phyloP scores from a whole-genome alignment of 2,113 vertebrate genomes.

The Acanthisitta chloris region DNA sequence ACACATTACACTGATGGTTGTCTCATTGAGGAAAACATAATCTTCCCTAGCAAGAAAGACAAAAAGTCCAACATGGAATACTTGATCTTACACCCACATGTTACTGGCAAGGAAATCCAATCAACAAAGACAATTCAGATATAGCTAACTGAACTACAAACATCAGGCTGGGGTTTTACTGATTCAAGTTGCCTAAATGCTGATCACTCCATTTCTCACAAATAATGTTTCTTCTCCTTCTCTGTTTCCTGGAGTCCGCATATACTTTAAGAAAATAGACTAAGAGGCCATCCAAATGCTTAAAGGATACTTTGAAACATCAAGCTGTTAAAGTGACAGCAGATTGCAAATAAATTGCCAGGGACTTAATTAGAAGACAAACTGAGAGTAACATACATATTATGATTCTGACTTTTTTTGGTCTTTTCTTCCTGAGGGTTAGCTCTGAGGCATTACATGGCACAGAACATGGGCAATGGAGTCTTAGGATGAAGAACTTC shows the following conservation, averaged over 20 bases:
- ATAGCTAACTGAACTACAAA: not conserved
- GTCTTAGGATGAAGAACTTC: not conserved
- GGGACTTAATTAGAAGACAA: constrained; percentile 28
- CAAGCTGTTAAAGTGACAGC: constrained; percentile 49
- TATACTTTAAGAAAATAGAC: not conserved
- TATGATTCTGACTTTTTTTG: not conserved
- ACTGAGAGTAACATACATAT: not conserved
- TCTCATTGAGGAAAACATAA: not conserved
- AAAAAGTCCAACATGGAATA: not conserved
- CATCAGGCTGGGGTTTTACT: not conserved
- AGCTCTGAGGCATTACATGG: not conserved
- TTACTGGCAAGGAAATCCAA: not conserved
- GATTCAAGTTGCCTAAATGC: not conserved
- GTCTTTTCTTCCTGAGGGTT: not conserved
- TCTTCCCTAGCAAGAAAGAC: not conserved
- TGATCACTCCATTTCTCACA: not conserved
- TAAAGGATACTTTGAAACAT: constrained; percentile 34
- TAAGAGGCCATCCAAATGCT: constrained; percentile 20
- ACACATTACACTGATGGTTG: not conserved
- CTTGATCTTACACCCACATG: not conserved
- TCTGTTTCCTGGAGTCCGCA: not conserved
- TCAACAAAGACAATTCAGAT: not conserved
- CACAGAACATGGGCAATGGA: not conserved
- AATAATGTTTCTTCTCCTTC: not conserved
- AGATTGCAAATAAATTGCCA: constrained; percentile 33